A percentile compares a stretch with the other conserved stretches of the same genome.
These are phyloP conservation scores for Drosophila parabipectinata DNA, from an alignment of 1,140 invertebrate species.

Conservation along the genomic window DNA sequence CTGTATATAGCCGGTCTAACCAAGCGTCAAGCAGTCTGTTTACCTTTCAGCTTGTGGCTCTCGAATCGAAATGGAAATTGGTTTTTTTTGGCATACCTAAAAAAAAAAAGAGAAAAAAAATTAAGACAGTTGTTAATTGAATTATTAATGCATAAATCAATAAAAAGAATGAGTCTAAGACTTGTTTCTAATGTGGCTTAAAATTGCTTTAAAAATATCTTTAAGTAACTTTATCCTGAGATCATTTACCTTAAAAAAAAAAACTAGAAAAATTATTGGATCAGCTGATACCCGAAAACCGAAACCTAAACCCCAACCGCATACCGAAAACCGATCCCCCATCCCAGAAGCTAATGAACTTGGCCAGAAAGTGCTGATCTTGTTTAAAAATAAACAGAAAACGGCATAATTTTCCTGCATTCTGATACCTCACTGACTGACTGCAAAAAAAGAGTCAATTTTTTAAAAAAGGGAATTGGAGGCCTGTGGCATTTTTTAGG, in stretches of 20 bases:
- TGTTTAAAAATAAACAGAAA: constrained; percentile 12
- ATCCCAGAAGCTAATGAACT: constrained; percentile 67
- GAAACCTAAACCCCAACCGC: not conserved
- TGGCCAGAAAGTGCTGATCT: constrained; percentile 49
- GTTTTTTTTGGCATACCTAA: constrained; percentile 52
- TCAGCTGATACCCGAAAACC: constrained; percentile 31
- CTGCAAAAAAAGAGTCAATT: constrained; percentile 1
- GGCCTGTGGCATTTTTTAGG: constrained; percentile 22
- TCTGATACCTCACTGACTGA: constrained; percentile 24
- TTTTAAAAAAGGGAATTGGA: not conserved
- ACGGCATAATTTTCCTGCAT: constrained; percentile 10
- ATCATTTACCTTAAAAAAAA: not conserved
- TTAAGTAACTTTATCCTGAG: not conserved
- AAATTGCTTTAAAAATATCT: too few relatives aligned
- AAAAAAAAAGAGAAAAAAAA: constrained; percentile 21
- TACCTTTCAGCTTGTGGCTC: constrained; percentile 11
- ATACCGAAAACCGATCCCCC: constrained; percentile 4
- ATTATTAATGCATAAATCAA: constrained; percentile 73
- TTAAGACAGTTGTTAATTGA: constrained; percentile 57
- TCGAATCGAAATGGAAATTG: constrained; percentile 12
- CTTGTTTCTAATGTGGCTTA: constrained; percentile 28
- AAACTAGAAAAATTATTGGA: not conserved
- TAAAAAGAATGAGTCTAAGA: constrained; percentile 30
- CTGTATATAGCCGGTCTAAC: not conserved
- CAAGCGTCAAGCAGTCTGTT: constrained; percentile 74